Percentiles rank a stretch among this genome's conserved stretches.
Conservation (phyloP, 2,888 invertebrate species). For the Heterodera filipjevi region DNA sequence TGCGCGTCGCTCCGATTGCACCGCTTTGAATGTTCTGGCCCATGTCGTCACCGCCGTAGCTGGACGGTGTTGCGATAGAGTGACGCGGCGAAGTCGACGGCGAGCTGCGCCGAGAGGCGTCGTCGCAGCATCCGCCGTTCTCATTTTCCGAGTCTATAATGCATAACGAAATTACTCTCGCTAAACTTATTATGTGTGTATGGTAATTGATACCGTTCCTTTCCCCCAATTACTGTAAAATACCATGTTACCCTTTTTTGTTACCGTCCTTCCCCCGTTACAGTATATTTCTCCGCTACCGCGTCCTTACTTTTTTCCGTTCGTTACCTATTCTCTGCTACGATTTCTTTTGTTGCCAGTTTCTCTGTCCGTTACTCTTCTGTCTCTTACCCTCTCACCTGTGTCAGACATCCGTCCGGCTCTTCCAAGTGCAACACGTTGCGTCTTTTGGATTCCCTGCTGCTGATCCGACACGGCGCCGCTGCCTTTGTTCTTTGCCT, state of each 20-base stretch:
- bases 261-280: too few species aligned
- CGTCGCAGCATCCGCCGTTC: background rate
- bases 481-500: slow-evolving; percentile 17
- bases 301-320: background rate
- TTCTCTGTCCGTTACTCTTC: background rate
- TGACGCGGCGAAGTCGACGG: slow-evolving; percentile 58
- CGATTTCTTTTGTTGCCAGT: background rate
- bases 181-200: too few species aligned
- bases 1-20: slow-evolving; percentile 31
- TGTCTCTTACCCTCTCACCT: slow-evolving; percentile 27
- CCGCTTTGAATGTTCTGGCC: slow-evolving; percentile 45
- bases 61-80: slow-evolving; percentile 51
- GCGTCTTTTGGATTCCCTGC: slow-evolving; percentile 32
- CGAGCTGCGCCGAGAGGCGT: slow-evolving; percentile 56
- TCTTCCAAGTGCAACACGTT: slow-evolving; percentile 42
- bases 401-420: slow-evolving; percentile 45
- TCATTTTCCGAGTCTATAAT: slow-evolving; percentile 29
- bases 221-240: too few species aligned
- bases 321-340: too few species aligned
- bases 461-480: background rate
- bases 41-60: slow-evolving; percentile 50
- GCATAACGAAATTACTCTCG: too few species aligned
- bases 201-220: too few species aligned
- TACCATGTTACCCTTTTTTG: too few species aligned
- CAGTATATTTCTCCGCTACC: too few species aligned